These are phyloP conservation scores for Diplazon laetatorius DNA, from an alignment of 2,888 invertebrate species.

Conservation along the genomic window DNA sequence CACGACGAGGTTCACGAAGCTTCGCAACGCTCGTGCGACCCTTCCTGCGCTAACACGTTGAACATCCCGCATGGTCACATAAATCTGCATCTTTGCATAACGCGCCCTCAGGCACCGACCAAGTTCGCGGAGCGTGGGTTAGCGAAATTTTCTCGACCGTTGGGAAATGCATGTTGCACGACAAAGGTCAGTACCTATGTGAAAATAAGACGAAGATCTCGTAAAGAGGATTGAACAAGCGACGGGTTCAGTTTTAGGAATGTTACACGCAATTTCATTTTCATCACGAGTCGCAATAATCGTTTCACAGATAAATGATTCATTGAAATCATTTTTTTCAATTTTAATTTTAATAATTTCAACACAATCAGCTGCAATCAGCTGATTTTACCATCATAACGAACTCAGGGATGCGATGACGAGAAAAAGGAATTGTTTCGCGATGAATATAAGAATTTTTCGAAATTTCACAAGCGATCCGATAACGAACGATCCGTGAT, in stretches of 20 bases:
- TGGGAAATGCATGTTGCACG: constrained; percentile 17
- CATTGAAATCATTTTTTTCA: no score
- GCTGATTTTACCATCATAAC: no score
- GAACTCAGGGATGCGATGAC: constrained; percentile 28
- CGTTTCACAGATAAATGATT: no score
- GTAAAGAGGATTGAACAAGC: background rate
- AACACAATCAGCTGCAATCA: no score
- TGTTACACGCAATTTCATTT: no score
- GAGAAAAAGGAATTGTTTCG: constrained; percentile 35
- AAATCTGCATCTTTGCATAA: constrained; percentile 63
- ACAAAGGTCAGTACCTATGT: constrained; percentile 12
- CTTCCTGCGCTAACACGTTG: constrained; percentile 28
- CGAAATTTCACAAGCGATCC: constrained; percentile 20
- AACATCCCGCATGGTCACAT: constrained; percentile 44
- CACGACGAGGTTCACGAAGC: background rate
- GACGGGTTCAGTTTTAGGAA: no score
- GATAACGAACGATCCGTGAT: constrained; percentile 10
- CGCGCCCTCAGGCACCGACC: constrained; percentile 20
- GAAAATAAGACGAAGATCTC: constrained; percentile 14
- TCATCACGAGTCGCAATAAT: no score
- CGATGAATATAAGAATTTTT: constrained; percentile 29
- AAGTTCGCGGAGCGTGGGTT: constrained; percentile 12
- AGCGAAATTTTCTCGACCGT: constrained; percentile 12
- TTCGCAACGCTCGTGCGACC: constrained; percentile 43
- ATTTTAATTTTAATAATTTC: no score